Evolutionary conservation across 2,888 invertebrate genomes (phyloP), one percentile per base, ranked within the genome.

Genomic region (Nemurella pictetii): DNA sequence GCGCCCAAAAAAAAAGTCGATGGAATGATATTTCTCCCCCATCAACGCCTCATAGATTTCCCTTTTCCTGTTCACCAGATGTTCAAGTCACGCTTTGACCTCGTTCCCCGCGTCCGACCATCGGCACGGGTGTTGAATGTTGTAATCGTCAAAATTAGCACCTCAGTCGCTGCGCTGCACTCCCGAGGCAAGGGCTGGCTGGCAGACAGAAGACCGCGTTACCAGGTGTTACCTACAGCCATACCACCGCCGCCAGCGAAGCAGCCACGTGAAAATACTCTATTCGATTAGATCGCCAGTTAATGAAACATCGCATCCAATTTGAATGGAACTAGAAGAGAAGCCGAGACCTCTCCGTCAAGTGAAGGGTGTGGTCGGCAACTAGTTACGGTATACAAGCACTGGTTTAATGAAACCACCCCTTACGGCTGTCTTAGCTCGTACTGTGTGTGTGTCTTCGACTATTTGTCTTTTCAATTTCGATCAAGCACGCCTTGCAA

Each of bases 301-400:
- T 78, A 78, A 78, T 78, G 78, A 78, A 29, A 12, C 78, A 28
- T 93, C 89, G 28, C 88, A 92, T 80, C 88, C 78, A 82, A 82
- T 82, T 72, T 72, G 36, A 82, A 82, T 82, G 82, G 82, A 27
- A 82, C 27, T 4, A n/a, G 82, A 82, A 82, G 27, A 72, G 36
- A 82, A 7, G 82, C 32, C 55, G 27, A 77, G 30, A 36, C 35
- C 55, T 72, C 28, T 82, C 25, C 55, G 27, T 72, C 55, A 82
- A 29, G 27, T 72, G 12, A 82, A 75, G 83, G 83, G 32, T 55
- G 83, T 55, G 32, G 83, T 29, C 74, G 29, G 72, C 27, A n/a
- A 74, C 35, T 74, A 28, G 30, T 35, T 83, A 73, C 72, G 75
- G 75, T 9, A 27, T 27, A 28, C 27, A 27, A 75, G 26, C 26